Conservation (phyloP, 2,113 vertebrate species). For the Phoenicopterus ruber region DNA sequence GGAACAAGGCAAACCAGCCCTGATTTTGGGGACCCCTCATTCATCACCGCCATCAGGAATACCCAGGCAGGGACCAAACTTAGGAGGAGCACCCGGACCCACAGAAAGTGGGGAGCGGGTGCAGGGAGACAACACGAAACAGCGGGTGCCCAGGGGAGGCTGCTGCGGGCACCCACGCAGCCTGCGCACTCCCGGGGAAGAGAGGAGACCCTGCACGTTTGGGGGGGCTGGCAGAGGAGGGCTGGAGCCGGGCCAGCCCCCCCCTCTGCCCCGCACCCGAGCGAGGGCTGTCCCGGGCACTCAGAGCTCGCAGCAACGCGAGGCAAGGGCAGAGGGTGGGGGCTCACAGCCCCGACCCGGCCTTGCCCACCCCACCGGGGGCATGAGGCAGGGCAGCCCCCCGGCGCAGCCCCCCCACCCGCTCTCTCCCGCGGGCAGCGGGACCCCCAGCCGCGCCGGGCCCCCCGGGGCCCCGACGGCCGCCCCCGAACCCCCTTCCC, state of each 20-base stretch:
- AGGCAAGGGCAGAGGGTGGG: too few relatives aligned
- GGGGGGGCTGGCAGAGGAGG: background rate
- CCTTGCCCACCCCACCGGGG: background rate
- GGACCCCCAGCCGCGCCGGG: background rate
- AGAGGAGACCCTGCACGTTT: accelerated
- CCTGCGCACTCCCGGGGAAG: accelerated
- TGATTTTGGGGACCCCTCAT: background rate
- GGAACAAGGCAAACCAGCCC: background rate
- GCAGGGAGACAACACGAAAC: background rate
- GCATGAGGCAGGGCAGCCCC: background rate
- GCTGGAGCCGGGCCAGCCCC: background rate
- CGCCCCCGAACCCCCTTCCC: background rate
- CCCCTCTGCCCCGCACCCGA: background rate
- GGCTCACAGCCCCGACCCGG: background rate
- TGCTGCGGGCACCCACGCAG: background rate
- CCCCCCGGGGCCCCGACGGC: background rate
- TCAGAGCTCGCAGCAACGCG: background rate
- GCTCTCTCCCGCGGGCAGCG: background rate
- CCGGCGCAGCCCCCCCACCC: background rate
- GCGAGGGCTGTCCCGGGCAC: background rate
- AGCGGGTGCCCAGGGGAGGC: background rate
- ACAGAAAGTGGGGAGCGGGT: accelerated
- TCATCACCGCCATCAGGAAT: background rate
- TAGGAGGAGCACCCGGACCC: background rate
- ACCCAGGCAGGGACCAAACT: background rate